These are phyloP conservation scores for Tragelaphus eurycerus DNA, from an alignment of 2,797 vertebrate species.

Conservation along the genomic window DNA sequence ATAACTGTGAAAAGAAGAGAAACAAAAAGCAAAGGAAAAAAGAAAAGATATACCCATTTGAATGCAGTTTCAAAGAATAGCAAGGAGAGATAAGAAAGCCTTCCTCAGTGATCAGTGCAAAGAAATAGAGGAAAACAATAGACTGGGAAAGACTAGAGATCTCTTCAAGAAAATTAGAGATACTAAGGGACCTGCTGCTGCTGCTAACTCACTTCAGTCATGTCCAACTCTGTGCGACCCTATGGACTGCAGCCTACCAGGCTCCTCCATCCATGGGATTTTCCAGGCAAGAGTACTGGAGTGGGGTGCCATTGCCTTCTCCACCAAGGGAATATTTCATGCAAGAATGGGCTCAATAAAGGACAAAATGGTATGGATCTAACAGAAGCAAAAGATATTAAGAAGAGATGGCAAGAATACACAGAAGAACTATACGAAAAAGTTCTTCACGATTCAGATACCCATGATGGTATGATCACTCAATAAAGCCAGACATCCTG, in stretches of 20 bases:
- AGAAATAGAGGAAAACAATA: not conserved
- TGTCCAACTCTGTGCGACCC: no score
- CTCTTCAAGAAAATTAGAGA: not conserved
- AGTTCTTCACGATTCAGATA: not conserved
- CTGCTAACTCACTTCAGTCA: no score
- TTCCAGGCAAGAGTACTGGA: no score
- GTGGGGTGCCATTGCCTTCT: no score
- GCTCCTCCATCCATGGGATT: no score
- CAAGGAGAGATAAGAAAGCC: not conserved
- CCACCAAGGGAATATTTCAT: not conserved
- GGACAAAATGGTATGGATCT: not conserved
- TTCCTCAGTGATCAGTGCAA: not conserved
- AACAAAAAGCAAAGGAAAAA: not conserved
- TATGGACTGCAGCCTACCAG: no score
- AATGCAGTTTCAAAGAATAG: not conserved
- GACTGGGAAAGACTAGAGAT: not conserved
- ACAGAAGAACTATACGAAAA: not conserved
- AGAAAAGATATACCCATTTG: not conserved
- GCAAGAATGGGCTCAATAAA: not conserved
- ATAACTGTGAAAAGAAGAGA: not conserved
- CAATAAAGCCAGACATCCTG: not conserved
- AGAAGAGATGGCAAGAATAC: not conserved
- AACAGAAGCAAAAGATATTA: not conserved
- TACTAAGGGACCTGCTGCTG: not conserved
- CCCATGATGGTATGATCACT: not conserved